Percentiles rank a stretch among this genome's conserved stretches.
Conservation (phyloP, 2,113 vertebrate genomes). For the Phalacrocorax pelagicus region DNA sequence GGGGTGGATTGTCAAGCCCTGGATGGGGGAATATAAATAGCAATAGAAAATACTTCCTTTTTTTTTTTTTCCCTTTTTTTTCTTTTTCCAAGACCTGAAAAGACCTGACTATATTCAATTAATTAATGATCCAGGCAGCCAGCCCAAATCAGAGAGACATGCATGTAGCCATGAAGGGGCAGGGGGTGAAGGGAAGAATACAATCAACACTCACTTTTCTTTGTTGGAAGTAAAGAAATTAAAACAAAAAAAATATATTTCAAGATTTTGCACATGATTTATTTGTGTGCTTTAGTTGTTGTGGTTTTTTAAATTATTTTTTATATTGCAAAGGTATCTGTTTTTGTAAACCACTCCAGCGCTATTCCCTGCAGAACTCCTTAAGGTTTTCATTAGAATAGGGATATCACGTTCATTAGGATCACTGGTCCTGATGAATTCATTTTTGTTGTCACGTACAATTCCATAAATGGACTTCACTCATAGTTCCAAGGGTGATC, state of each 20-base stretch:
- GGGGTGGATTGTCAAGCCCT: neutral
- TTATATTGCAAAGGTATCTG: neutral
- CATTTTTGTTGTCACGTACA: conserved; percentile 58
- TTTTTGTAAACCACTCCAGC: neutral
- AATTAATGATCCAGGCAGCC: conserved; percentile 5
- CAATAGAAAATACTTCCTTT: neutral
- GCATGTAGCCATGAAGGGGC: neutral
- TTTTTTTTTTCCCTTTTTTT: neutral
- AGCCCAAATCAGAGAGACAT: conserved; percentile 16
- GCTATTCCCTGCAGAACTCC: conserved; percentile 23
- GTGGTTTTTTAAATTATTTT: neutral
- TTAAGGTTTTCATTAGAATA: conserved; percentile 60
- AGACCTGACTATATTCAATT: neutral
- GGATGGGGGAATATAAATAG: neutral
- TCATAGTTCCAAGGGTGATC: conserved; percentile 24
- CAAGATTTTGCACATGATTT: neutral
- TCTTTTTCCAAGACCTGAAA: conserved; percentile 7
- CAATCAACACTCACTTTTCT: neutral
- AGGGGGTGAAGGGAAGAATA: neutral
- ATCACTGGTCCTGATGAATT: conserved; percentile 47
- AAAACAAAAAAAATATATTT: neutral
- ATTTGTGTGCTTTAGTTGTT: neutral
- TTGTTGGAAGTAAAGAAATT: neutral
- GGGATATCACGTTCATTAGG: conserved; percentile 27
- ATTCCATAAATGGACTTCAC: conserved; percentile 47